A percentile compares a stretch with the other conserved stretches of the same genome.
phyloP scores from a whole-genome alignment of 2,888 invertebrate genomes.

The Pocota personata region DNA sequence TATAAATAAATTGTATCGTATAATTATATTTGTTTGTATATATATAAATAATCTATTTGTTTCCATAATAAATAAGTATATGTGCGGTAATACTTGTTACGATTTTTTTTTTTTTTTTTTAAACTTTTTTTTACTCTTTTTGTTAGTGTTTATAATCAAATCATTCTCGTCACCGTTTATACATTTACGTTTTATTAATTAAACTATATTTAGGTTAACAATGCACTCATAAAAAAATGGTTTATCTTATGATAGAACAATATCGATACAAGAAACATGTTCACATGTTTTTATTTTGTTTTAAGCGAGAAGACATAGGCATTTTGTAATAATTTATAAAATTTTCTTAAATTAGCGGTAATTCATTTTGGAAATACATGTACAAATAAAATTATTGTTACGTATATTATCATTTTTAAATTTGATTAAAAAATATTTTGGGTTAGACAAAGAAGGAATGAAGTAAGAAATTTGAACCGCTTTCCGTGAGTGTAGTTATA shows the following conservation, averaged over 20 bases:
- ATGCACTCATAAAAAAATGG: conserved; percentile 44
- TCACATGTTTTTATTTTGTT: not conserved
- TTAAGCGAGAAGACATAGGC: conserved; percentile 36
- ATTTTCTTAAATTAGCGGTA: not conserved
- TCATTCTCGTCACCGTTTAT: conserved; percentile 9
- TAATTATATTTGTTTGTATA: conserved; percentile 67
- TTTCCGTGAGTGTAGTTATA: conserved; percentile 7
- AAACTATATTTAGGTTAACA: conserved; percentile 47
- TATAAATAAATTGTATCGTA: conserved; percentile 73
- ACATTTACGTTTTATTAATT: conserved; percentile 22
- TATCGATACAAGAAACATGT: conserved; percentile 24
- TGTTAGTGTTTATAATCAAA: not conserved
- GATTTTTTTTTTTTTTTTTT: conserved; percentile 12
- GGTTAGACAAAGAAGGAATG: not conserved
- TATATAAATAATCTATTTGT: conserved; percentile 65
- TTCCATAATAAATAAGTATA: conserved; percentile 49
- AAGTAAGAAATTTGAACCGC: not conserved
- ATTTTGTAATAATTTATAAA: conserved; percentile 13
- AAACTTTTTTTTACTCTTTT: not conserved
- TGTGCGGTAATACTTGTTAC: conserved; percentile 66
- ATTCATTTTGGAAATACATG: not conserved
- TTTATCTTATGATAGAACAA: conserved; percentile 1
- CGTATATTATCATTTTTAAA: not conserved
- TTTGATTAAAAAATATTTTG: not conserved
- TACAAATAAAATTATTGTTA: not conserved